Evolutionary conservation across 2,113 vertebrate genomes (phyloP).

Genomic region (Genyomyrus donnyi): DNA sequence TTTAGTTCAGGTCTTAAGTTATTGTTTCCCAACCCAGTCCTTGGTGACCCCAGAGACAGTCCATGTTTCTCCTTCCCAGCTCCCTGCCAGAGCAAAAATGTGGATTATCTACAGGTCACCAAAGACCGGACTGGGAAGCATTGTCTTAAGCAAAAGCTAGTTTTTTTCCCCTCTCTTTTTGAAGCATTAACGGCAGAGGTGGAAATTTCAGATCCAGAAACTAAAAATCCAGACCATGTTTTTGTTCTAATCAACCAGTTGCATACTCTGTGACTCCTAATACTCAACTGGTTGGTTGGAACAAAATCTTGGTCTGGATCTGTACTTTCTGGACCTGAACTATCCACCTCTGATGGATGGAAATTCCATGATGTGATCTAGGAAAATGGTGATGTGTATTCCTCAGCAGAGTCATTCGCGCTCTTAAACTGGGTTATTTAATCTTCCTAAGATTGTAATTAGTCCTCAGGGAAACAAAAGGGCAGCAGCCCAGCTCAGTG

Average conservation of each 20-base stretch:
- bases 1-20: not conserved
- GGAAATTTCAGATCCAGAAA: not conserved
- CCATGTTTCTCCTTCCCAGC: not conserved
- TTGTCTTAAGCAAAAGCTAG: not conserved
- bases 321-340: not conserved
- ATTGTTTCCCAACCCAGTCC: not conserved
- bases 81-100: not conserved
- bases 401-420: not conserved
- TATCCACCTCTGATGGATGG: not conserved
- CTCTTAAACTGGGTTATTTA: not conserved
- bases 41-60: not conserved
- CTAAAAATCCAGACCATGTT: not conserved
- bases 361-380: not conserved
- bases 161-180: not conserved
- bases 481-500: accelerated
- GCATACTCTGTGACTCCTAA: not conserved
- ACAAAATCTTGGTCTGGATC: not conserved
- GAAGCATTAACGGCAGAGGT: not conserved
- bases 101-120: not conserved
- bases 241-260: not conserved
- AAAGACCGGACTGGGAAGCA: not conserved
- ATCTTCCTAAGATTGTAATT: not conserved
- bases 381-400: not conserved
- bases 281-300: not conserved
- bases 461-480: not conserved